Evolutionary conservation across 2,888 invertebrate species (phyloP), one percentile per base, ranked within the genome.

Genomic region (Lysandra coridon): DNA sequence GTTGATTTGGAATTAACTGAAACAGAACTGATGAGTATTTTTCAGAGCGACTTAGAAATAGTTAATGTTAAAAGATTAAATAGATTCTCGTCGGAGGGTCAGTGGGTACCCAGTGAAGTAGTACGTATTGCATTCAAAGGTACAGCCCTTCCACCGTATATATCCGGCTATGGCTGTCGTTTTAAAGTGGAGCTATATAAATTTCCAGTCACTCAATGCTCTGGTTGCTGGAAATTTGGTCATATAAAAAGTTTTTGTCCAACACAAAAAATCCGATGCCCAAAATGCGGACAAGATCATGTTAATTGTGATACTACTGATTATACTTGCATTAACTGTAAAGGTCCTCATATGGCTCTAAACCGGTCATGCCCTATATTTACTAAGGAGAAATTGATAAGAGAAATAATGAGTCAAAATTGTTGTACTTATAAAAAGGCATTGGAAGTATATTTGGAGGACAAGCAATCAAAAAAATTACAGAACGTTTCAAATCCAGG

Each of bases 1-100:
- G 73, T 78, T 23, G 83, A 83, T 69, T 12, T 81, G 53, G 82
- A 83, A 6, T 62, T 83, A 64, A 64, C 62, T 2, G 82, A 80
- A 33, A 30, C 81, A 37, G 82, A 82, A 30, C n/a, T 82, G 6
- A 23, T 78, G 2, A 49, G 81, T 37, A 80, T 80, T 64, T 74
- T 82, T 12, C 30, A 80, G 14, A 78, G 75, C 14, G 40, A 78
- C 5, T 69, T 53, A 57, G 69, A 80, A 14, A 82, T 81, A 44
- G 40, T 80, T 69, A 78, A 80, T 7, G 62, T 82, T n/a, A 81
- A 49, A 79, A 79, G 82, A 80, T 62, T 80, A 7, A 79, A 73
- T 7, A 76, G 79, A n/a, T 12, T 80, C 14, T 23, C 73, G 33
- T 17, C 37, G 2, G 74, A 77, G 4, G 73, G 79, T 1, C 23